phyloP scores from a whole-genome alignment of 2,888 invertebrate genomes.

The Marasmarcha lunaedactyla region DNA sequence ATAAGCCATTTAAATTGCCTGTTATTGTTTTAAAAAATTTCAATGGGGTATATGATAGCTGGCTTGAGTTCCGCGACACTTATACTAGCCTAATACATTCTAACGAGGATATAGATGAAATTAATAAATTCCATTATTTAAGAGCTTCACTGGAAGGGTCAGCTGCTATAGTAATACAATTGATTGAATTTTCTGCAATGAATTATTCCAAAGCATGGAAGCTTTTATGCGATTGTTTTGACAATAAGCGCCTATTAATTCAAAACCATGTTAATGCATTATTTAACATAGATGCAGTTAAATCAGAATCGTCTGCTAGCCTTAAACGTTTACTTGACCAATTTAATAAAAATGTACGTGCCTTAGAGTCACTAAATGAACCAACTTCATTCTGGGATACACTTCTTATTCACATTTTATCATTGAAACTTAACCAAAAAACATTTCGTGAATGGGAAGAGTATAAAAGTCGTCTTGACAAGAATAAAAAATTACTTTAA shows the following conservation, averaged over 20 bases:
- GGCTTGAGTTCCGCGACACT: background rate
- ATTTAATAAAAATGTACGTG: background rate
- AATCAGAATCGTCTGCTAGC: background rate
- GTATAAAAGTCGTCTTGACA: constrained; percentile 5
- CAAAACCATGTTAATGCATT: background rate
- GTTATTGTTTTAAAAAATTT: background rate
- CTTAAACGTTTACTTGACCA: background rate
- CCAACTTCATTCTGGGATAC: constrained; percentile 4
- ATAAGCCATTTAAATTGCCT: too few species aligned
- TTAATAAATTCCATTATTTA: too few species aligned
- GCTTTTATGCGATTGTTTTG: background rate
- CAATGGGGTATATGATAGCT: background rate
- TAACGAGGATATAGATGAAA: too few species aligned
- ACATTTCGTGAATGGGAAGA: constrained; percentile 9
- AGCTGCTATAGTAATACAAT: background rate
- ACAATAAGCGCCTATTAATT: background rate
- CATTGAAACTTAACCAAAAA: constrained; percentile 5
- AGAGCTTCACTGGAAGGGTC: background rate
- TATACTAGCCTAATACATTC: background rate
- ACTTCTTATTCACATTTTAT: constrained; percentile 6
- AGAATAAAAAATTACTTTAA: background rate
- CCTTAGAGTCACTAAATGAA: background rate
- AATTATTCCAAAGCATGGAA: background rate
- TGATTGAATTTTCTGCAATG: background rate
- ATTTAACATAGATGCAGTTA: background rate